Conservation (phyloP, 1,140 invertebrate genomes). For the Drosophila obscura region DNA sequence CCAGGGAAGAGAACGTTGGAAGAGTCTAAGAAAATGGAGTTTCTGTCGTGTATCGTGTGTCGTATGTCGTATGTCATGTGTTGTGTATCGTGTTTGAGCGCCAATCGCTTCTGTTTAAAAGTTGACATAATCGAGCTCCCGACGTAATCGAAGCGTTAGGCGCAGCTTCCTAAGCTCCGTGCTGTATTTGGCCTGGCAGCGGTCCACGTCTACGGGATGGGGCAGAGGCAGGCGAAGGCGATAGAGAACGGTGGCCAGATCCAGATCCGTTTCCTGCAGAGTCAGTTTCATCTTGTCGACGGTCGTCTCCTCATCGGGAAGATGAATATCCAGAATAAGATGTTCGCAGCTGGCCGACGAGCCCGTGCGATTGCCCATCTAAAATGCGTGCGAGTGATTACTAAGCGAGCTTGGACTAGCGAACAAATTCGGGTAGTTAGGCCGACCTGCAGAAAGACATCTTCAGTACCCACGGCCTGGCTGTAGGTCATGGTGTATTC, state of each 20-base stretch:
- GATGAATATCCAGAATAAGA: conserved; percentile 89
- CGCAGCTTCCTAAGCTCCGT: conserved; percentile 87
- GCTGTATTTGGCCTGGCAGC: conserved; percentile 91
- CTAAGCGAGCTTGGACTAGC: neutral
- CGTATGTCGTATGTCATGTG: too few species aligned
- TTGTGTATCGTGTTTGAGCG: too few species aligned
- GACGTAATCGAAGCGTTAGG: conserved; percentile 88
- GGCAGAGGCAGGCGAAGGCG: conserved; percentile 90
- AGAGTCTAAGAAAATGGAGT: too few species aligned
- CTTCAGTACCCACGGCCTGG: conserved; percentile 92
- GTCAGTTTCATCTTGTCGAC: conserved; percentile 88
- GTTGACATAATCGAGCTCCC: conserved; percentile 93
- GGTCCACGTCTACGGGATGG: conserved; percentile 91
- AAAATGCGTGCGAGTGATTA: conserved; percentile 8
- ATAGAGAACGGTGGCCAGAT: conserved; percentile 87
- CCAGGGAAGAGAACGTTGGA: too few species aligned
- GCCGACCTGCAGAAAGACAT: conserved; percentile 91
- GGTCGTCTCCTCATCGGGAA: conserved; percentile 89
- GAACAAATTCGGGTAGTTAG: too few species aligned
- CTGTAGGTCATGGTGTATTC: conserved; percentile 93
- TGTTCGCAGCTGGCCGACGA: conserved; percentile 93
- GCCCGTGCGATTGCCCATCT: conserved; percentile 94
- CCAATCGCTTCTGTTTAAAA: conserved; percentile 74
- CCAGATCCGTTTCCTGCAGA: conserved; percentile 88
- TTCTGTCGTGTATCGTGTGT: too few species aligned